A percentile compares a stretch with the other conserved stretches of the same genome.
phyloP scores from a whole-genome alignment of 1,140 invertebrate genomes.

The Drosophila varians region DNA sequence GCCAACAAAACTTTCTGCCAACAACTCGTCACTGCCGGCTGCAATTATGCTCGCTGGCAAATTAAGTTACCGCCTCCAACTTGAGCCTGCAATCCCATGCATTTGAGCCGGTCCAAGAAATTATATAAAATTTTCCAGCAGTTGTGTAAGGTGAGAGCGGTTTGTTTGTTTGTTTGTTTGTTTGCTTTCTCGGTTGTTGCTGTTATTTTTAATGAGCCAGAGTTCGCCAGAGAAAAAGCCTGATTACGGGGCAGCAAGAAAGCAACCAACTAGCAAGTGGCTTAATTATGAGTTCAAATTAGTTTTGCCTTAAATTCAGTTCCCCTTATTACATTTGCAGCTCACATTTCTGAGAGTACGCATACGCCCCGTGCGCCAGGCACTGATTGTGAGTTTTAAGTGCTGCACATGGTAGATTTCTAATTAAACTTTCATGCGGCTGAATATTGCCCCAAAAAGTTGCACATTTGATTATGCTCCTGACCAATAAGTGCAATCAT shows the following conservation, averaged over 20 bases:
- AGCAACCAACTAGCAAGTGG: constrained; percentile 21
- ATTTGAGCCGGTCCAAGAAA: constrained; percentile 49
- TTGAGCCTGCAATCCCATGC: constrained; percentile 36
- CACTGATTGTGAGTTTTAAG: not conserved
- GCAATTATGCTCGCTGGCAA: constrained; percentile 65
- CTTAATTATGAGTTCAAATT: constrained; percentile 75
- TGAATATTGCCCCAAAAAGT: constrained; percentile 53
- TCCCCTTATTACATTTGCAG: constrained; percentile 14
- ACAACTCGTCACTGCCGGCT: constrained; percentile 52
- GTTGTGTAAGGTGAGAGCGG: constrained; percentile 56
- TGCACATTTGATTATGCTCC: constrained; percentile 76
- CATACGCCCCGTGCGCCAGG: constrained; percentile 27
- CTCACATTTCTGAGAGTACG: constrained; percentile 5
- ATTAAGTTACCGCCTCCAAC: constrained; percentile 62
- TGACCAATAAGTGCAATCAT: constrained; percentile 75
- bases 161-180: constrained; percentile 53
- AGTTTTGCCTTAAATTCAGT: constrained; percentile 48
- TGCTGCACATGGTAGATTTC: constrained; percentile 50
- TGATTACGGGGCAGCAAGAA: constrained; percentile 37
- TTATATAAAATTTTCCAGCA: constrained; percentile 53
- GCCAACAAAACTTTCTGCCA: constrained; percentile 58
- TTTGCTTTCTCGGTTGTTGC: constrained; percentile 10
- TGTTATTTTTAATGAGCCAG: constrained; percentile 67
- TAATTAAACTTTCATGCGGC: constrained; percentile 71
- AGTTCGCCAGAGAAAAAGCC: constrained; percentile 30